phyloP scores from a whole-genome alignment of 2,113 vertebrate species.

The Mesocricetus auratus region DNA sequence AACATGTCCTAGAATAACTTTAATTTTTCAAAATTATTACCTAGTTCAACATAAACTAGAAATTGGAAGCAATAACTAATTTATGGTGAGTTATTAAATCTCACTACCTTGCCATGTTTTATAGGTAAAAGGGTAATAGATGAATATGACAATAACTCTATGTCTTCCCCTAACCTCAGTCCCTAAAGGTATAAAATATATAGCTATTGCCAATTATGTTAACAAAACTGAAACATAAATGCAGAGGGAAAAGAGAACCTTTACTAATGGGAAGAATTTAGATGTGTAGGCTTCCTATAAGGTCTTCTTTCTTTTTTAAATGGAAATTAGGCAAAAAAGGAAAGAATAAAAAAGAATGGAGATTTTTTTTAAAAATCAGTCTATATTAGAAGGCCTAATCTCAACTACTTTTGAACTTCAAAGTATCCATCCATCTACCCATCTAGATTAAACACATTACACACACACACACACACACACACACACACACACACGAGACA shows the following conservation, averaged over 20 bases:
- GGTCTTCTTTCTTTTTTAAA: not conserved
- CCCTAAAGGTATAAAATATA: not conserved
- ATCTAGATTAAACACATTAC: not conserved
- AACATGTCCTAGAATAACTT: not conserved
- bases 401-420: constrained; percentile 24
- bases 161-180: not conserved
- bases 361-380: not conserved
- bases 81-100: not conserved
- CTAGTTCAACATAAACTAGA: not conserved
- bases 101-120: not conserved
- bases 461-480: not conserved
- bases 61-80: constrained; percentile 5
- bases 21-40: constrained; percentile 39
- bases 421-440: not conserved
- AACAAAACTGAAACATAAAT: not conserved
- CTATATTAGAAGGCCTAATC: not conserved
- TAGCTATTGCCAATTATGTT: not conserved
- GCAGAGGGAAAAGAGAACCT: not conserved
- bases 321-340: not conserved
- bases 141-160: not conserved
- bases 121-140: not conserved
- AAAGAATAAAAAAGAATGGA: constrained; percentile 15
- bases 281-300: not conserved
- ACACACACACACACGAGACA: not conserved
- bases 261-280: constrained; percentile 1